These are phyloP conservation scores for Stigmatopora nigra DNA, from an alignment of 2,113 vertebrate species.

Conservation along the genomic window DNA sequence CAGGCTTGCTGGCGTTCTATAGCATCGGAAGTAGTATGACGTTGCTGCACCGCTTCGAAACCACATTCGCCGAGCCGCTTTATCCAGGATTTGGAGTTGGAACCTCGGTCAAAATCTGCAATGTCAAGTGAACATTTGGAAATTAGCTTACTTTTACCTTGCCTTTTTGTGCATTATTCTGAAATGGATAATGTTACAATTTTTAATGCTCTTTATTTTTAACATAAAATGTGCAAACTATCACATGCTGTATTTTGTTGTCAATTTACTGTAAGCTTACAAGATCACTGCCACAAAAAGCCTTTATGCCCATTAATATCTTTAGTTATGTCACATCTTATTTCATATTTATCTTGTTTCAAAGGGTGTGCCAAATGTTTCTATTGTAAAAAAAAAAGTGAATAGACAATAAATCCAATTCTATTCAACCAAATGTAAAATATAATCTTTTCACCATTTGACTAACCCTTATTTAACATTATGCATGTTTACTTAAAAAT, in stretches of 20 bases:
- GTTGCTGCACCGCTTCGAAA: conserved; percentile 78
- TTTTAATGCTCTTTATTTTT: conserved; percentile 12
- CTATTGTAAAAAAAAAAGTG: neutral
- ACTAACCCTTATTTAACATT: conserved; percentile 51
- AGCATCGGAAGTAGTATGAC: conserved; percentile 71
- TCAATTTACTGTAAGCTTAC: conserved; percentile 21
- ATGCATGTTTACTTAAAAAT: conserved; percentile 31
- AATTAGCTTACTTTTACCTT: conserved; percentile 16
- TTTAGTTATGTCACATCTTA: conserved; percentile 1
- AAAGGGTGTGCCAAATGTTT: neutral
- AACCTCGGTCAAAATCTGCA: conserved; percentile 74
- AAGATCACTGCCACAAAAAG: neutral
- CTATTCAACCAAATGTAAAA: neutral
- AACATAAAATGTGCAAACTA: conserved; percentile 9
- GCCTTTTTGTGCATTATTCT: conserved; percentile 24
- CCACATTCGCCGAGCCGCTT: conserved; percentile 74
- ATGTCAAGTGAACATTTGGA: conserved; percentile 59
- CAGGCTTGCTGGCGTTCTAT: conserved; percentile 81
- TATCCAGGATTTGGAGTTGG: conserved; percentile 86
- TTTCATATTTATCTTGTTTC: conserved; percentile 1
- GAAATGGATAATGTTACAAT: conserved; percentile 4
- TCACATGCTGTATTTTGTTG: conserved; percentile 12
- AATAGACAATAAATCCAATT: neutral
- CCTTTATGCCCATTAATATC: neutral
- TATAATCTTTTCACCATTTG: conserved; percentile 3